Evolutionary conservation across 2,113 vertebrate genomes (phyloP).

Genomic region (Prietella phreatophila): DNA sequence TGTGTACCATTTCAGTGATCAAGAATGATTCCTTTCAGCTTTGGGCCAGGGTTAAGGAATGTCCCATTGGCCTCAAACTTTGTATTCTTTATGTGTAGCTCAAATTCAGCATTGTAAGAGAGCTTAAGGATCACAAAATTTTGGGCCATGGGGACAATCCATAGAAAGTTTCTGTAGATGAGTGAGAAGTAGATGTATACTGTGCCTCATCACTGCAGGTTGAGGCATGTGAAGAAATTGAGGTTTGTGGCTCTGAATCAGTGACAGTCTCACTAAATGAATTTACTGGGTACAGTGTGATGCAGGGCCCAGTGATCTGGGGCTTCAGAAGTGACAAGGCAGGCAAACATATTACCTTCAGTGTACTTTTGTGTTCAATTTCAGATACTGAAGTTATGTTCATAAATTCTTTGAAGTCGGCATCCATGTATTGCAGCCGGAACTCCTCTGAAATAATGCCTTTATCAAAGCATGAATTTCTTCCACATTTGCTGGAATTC

Average conservation of each 20-base stretch:
- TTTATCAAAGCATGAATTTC: background rate
- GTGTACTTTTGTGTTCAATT: background rate
- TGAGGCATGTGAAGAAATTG: no score
- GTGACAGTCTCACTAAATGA: no score
- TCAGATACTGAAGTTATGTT: background rate
- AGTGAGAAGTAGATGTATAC: no score
- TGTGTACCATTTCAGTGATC: conserved; percentile 18
- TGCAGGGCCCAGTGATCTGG: no score
- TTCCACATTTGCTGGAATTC: background rate
- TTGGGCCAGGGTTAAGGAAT: background rate
- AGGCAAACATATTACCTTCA: background rate
- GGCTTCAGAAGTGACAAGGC: background rate
- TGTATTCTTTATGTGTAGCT: no score
- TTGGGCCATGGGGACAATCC: no score
- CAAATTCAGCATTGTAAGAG: no score
- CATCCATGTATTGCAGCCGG: background rate
- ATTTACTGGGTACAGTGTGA: no score
- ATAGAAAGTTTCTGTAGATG: no score
- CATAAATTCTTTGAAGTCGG: background rate
- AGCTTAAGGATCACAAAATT: no score
- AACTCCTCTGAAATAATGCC: background rate
- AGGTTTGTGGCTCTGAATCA: no score
- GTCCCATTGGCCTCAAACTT: background rate
- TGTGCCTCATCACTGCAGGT: no score
- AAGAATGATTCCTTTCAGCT: background rate